A percentile compares a stretch with the other conserved stretches of the same genome.
phyloP scores from a whole-genome alignment of 2,888 invertebrate genomes.

The Pocota personata region DNA sequence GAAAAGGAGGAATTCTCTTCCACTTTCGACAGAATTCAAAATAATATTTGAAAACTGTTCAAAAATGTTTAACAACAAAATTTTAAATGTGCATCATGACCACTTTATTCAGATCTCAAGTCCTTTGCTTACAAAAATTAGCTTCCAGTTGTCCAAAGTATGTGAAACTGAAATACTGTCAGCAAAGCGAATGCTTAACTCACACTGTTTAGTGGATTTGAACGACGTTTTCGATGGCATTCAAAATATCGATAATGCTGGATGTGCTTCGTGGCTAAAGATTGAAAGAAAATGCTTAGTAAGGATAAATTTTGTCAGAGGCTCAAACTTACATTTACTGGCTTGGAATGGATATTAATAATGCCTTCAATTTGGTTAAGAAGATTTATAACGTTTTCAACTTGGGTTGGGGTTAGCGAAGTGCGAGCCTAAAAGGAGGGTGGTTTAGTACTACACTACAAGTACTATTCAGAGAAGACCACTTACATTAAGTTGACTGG shows the following conservation, averaged over 20 bases:
- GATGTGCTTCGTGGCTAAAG: constrained; percentile 6
- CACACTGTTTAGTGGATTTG: constrained; percentile 3
- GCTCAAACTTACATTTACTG: neutral
- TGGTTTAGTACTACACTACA: neutral
- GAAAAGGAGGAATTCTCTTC: too few relatives aligned
- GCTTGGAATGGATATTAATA: neutral
- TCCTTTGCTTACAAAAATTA: neutral
- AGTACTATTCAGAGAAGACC: neutral
- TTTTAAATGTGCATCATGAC: neutral
- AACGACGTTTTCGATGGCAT: neutral
- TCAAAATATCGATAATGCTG: constrained; percentile 12
- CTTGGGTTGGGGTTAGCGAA: neutral
- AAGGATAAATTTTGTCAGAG: too few relatives aligned
- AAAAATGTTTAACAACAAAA: too few relatives aligned
- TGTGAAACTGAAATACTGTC: too few relatives aligned
- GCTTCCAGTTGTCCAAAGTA: neutral
- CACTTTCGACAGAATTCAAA: too few relatives aligned
- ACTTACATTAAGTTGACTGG: neutral
- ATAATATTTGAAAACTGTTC: too few relatives aligned
- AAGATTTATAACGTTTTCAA: neutral
- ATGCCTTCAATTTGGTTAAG: constrained; percentile 7
- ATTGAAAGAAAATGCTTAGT: neutral
- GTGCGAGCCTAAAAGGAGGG: neutral
- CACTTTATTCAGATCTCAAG: neutral
- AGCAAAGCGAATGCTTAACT: too few relatives aligned